Evolutionary conservation across 2,888 invertebrate genomes (phyloP), one percentile per base, ranked within the genome.

Genomic region (Hirtodrosophila histrioides): DNA sequence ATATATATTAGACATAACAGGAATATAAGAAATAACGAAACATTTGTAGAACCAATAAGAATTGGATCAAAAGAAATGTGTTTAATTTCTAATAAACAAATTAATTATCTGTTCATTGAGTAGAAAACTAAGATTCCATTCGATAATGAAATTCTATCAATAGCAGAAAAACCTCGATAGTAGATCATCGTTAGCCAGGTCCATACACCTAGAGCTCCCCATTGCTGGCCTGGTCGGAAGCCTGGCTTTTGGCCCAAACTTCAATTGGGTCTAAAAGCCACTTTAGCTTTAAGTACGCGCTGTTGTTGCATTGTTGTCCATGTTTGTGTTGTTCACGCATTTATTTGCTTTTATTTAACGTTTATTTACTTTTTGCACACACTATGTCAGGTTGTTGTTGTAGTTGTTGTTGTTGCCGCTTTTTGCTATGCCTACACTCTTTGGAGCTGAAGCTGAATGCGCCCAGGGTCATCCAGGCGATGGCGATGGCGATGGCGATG

Each of bases 191-290:
- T 4, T 31, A 8, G 3, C 31, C 31, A 31, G 5, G 4, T 31
- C 31, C 7, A 31, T 2, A 27, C 17, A 17, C 17, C 17, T 31
- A 31, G 27, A 37, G 54, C 49, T n/a, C 2, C 49, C 53, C 8
- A 31, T 40, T 60, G 68, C 31, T 36, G 51, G 56, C 53, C 63
- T 50, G 55, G 41, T 66, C 40, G 44, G 27, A 17, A 64, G 12
- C 10, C 10, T 29, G 17, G 7, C 3, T 29, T 31, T 24, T 41
- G 53, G 33, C 12, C 33, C 5, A 46, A 56, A 29, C 40, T 46
- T 57, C 56, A 79, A 81, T 78, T 82, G 83, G 56, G 51, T 66
- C 69, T 79, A 83, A 86, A 79, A 79, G 86, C 76, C 86, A 75
- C 64, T 82, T 82, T 82, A 49, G 61, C 63, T 74, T 65, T 64